Base-by-base conservation (phyloP, 2,797 vertebrate species). In the Falco peregrinus region DNA sequence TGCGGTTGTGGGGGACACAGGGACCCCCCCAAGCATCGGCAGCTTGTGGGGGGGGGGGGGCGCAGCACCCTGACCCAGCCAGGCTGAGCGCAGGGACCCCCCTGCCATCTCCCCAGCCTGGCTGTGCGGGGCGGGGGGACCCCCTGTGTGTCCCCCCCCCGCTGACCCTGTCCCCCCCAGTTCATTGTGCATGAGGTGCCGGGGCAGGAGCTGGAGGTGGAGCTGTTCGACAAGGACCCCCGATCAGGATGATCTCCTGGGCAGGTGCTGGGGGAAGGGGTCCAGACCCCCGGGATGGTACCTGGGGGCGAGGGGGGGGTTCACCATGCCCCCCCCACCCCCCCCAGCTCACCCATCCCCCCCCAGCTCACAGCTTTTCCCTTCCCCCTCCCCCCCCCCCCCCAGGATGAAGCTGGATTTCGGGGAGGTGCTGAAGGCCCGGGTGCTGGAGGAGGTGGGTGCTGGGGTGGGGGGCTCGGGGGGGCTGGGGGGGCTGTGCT, bases 181-280 rank as follows among this genome's bases (percentile, higher is more conserved):
- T 99, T 99, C 92, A 99, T 99, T 95, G 99, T 99, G 88, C 99
- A 99, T 86, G 99, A 99, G 97, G 99, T 99, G 67, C 99, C 99
- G 81, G 99, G 99, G 90, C 99, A 99, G 97, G 99, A 99, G 98
- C 98, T 99, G 95, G 99, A 99, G 95, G 98, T 99, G 97, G 99
- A 99, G 96, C 97, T 99, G 57, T 99, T 99, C 97, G 99, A 99
- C 98, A 99, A 99, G 98, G 99, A 99, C n/a, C 95, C 99, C 99
- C 65, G 99, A 99, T 98, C 98, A 99, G 98, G 99, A 99, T 96
- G 99, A 99, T 96, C 99, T 99, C 97, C 98, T 99, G 97, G 99
- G 99, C 96, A 99, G 99, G 99, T 99, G 59, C 28, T 37, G 35
- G 35, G 35, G 35, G 35, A 35, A 35, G 35, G 35, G 35, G 35